A percentile compares a stretch with the other conserved stretches of the same genome.
These are phyloP conservation scores for Euthynnus affinis DNA, from an alignment of 2,797 vertebrate genomes.

Conservation along the genomic window DNA sequence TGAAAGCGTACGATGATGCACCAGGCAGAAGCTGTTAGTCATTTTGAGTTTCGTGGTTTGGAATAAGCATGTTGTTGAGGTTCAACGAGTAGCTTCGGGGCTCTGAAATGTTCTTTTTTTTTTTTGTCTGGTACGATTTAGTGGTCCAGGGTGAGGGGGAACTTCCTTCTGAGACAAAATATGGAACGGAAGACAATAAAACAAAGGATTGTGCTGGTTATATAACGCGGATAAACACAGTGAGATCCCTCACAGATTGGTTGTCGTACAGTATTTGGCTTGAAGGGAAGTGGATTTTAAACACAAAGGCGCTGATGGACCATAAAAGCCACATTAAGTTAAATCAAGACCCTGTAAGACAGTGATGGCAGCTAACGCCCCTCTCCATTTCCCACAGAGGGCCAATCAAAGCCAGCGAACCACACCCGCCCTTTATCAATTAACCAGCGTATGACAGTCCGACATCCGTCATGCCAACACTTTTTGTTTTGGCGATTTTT, in stretches of 20 bases:
- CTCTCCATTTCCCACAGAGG: conserved; percentile 48
- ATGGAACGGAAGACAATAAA: not conserved
- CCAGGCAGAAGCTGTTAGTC: conserved; percentile 54
- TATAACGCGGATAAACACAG: not conserved
- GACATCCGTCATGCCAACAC: conserved; percentile 81
- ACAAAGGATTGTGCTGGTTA: not conserved
- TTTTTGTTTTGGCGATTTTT: conserved; percentile 76
- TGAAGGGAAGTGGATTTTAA: conserved; percentile 51
- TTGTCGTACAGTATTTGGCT: conserved; percentile 13
- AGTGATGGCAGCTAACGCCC: conserved; percentile 31
- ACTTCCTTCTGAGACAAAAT: not conserved
- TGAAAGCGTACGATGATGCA: conserved; percentile 36
- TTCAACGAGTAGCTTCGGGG: conserved; percentile 49
- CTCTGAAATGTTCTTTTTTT: conserved; percentile 5
- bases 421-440: conserved; percentile 65
- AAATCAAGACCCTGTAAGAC: conserved; percentile 18
- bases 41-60: conserved; percentile 58
- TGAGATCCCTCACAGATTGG: conserved; percentile 12
- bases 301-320: conserved; percentile 44
- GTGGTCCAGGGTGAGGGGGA: not conserved
- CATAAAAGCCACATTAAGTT: conserved; percentile 51
- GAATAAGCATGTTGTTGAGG: conserved; percentile 47
- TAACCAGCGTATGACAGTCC: conserved; percentile 68
- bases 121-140: conserved; percentile 37
- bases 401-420: conserved; percentile 59